Conservation (phyloP, 1,140 invertebrate genomes). For the Drosophila miranda region DNA sequence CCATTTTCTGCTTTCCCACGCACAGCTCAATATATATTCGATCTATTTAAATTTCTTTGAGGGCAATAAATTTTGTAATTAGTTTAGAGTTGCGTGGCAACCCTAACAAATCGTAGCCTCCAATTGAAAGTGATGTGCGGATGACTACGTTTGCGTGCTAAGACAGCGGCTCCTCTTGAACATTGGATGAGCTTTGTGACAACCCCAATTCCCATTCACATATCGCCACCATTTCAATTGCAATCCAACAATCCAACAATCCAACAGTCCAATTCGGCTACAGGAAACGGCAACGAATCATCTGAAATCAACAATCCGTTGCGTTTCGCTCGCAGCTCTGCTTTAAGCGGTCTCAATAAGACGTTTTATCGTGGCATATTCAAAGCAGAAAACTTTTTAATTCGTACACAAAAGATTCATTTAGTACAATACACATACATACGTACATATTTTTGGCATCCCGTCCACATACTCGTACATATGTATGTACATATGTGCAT, state of each 20-base stretch:
- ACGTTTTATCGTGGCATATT: slow-evolving; percentile 65
- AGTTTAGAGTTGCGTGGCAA: slow-evolving; percentile 32
- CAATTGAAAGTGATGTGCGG: slow-evolving; percentile 47
- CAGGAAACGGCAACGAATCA: slow-evolving; percentile 60
- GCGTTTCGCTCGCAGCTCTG: slow-evolving; percentile 26
- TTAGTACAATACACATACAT: slow-evolving; percentile 27
- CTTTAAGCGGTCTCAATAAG: slow-evolving; percentile 55
- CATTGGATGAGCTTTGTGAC: slow-evolving; percentile 41
- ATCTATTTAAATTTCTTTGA: slow-evolving; percentile 53
- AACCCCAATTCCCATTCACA: slow-evolving; percentile 38
- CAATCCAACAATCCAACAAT: slow-evolving; percentile 36
- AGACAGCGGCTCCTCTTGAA: slow-evolving; percentile 20
- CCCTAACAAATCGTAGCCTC: slow-evolving; percentile 59
- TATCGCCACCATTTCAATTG: slow-evolving; percentile 16
- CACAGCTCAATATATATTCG: slow-evolving; percentile 46
- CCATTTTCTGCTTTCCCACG: slow-evolving; percentile 30
- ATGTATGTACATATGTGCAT: no score
- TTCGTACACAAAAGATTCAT: slow-evolving; percentile 66
- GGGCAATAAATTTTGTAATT: slow-evolving; percentile 43
- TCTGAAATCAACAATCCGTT: slow-evolving; percentile 65
- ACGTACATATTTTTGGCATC: slow-evolving; percentile 4
- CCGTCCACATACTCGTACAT: background rate
- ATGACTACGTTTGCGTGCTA: slow-evolving; percentile 55
- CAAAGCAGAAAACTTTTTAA: slow-evolving; percentile 66
- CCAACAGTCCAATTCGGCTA: slow-evolving; percentile 38